A percentile compares a stretch with the other conserved stretches of the same genome.
These are phyloP conservation scores for Hippocampus comes DNA, from an alignment of 2,113 vertebrate genomes.

Conservation along the genomic window DNA sequence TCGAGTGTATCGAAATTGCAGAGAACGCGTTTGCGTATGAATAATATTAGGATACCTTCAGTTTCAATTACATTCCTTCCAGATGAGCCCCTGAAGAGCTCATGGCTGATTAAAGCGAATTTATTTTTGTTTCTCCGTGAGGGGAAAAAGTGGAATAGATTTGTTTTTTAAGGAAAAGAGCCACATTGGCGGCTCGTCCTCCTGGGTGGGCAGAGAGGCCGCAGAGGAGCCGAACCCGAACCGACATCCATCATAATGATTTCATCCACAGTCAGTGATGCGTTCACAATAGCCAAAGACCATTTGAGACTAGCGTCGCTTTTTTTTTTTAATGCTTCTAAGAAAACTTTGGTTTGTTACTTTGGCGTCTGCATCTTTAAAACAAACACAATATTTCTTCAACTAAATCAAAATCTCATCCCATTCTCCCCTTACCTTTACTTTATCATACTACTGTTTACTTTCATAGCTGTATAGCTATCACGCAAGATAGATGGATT, in stretches of 20 bases:
- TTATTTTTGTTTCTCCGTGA: conserved; percentile 59
- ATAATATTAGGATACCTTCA: conserved; percentile 52
- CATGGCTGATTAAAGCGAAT: conserved; percentile 64
- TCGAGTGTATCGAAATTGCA: conserved; percentile 37
- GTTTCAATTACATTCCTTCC: conserved; percentile 67
- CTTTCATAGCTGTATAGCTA: not conserved
- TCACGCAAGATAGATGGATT: not conserved
- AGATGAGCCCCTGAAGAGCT: conserved; percentile 57
- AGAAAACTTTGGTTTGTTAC: not conserved
- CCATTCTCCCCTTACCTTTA: conserved; percentile 20
- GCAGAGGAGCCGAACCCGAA: conserved; percentile 36
- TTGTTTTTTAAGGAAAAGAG: conserved; percentile 41
- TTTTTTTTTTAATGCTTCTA: conserved; percentile 8
- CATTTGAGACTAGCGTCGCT: conserved; percentile 41
- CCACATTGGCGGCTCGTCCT: conserved; percentile 52
- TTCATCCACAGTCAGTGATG: conserved; percentile 33
- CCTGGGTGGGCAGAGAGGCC: conserved; percentile 54
- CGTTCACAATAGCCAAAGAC: conserved; percentile 19
- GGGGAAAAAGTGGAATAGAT: conserved; percentile 36
- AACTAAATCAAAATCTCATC: conserved; percentile 5
- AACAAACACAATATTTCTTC: conserved; percentile 17
- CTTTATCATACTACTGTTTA: not conserved
- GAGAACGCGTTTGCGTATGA: conserved; percentile 49
- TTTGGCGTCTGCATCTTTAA: conserved; percentile 18
- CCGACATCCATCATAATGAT: conserved; percentile 50